These are phyloP conservation scores for Psilopsiagon aurifrons DNA, from an alignment of 2,113 vertebrate genomes.

Conservation along the genomic window DNA sequence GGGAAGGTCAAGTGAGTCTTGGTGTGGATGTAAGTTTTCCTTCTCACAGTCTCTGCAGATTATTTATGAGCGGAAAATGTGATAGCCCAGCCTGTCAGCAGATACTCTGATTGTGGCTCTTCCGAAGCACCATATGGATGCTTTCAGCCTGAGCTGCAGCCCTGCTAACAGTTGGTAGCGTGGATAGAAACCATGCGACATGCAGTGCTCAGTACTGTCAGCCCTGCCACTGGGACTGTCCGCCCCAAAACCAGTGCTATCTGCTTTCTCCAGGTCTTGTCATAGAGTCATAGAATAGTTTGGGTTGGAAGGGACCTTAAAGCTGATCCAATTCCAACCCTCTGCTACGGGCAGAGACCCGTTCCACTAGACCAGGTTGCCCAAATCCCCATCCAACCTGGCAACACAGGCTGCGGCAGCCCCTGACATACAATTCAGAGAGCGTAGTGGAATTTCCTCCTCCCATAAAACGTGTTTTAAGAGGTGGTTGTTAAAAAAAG, in stretches of 20 bases:
- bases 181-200: neutral
- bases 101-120: constrained; percentile 65
- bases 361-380: neutral
- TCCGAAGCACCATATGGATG: constrained; percentile 64
- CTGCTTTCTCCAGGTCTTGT: rapidly evolving
- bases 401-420: neutral
- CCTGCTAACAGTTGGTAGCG: constrained; percentile 12
- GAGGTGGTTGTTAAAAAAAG: neutral
- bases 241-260: neutral
- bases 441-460: rapidly evolving
- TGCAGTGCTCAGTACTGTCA: rapidly evolving
- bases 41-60: constrained; percentile 59
- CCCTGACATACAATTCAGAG: neutral
- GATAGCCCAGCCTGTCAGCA: constrained; percentile 69
- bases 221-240: neutral
- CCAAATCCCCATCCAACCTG: neutral
- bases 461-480: neutral
- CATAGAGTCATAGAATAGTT: neutral
- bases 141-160: constrained; percentile 61
- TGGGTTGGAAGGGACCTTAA: neutral
- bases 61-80: constrained; percentile 63
- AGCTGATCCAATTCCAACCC: neutral
- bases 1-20: constrained; percentile 33
- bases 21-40: constrained; percentile 45
- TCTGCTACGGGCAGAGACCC: neutral